These are phyloP conservation scores for Araneus ventricosus DNA, from an alignment of 1,140 invertebrate genomes.

Conservation along the genomic window DNA sequence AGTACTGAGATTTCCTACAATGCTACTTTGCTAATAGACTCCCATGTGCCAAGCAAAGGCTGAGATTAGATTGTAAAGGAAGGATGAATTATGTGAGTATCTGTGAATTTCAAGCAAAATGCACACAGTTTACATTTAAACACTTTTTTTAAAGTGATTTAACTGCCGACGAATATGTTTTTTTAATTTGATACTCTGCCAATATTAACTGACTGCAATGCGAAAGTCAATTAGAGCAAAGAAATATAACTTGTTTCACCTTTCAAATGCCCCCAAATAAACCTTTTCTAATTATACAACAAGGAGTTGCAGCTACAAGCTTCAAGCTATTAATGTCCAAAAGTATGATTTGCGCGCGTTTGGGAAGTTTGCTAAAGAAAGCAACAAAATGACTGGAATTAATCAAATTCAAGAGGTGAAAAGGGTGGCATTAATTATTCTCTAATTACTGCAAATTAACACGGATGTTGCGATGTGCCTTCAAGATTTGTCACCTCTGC, in stretches of 20 bases:
- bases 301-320: background rate
- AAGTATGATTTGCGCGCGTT: background rate
- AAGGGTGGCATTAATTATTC: conserved; percentile 33
- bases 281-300: background rate
- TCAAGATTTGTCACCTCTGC: background rate
- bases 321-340: conserved; percentile 15
- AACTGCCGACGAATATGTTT: too few relatives aligned
- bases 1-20: too few relatives aligned
- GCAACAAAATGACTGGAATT: conserved; percentile 3
- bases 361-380: conserved; percentile 14
- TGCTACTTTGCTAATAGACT: too few relatives aligned
- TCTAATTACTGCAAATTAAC: conserved; percentile 42
- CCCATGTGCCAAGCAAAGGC: too few relatives aligned
- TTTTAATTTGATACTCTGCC: too few relatives aligned
- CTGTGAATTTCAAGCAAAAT: too few relatives aligned
- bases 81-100: too few relatives aligned
- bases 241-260: background rate
- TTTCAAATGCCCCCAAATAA: background rate
- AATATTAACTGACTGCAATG: too few relatives aligned
- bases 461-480: background rate
- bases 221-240: background rate
- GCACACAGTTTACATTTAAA: too few relatives aligned
- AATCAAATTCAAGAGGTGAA: conserved; percentile 23
- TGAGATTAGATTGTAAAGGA: too few relatives aligned
- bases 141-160: too few relatives aligned